Evolutionary conservation across 2,113 vertebrate genomes (phyloP).

Genomic region (Silurus glanis): DNA sequence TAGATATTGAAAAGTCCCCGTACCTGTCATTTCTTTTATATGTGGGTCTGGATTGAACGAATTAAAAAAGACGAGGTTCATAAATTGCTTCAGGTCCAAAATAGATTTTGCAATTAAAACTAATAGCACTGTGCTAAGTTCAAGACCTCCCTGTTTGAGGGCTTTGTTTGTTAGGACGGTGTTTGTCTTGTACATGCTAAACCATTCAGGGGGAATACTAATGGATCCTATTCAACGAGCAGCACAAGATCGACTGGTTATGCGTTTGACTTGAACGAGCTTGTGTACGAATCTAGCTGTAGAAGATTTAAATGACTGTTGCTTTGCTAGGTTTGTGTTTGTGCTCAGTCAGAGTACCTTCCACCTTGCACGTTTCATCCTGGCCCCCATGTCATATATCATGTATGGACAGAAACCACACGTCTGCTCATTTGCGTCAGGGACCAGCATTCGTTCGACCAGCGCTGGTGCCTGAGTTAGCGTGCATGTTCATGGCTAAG

Average conservation of each 20-base stretch:
- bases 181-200: not conserved
- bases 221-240: not conserved
- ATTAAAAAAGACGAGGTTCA: not conserved
- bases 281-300: not conserved
- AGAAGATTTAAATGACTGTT: not conserved
- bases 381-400: not conserved
- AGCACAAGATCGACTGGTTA: not conserved
- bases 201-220: not conserved
- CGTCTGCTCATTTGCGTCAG: conserved; percentile 3
- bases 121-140: not conserved
- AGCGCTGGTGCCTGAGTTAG: not conserved
- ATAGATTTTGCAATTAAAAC: conserved; percentile 1
- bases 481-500: not conserved
- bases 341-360: not conserved
- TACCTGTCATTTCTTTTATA: not conserved
- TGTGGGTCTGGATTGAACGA: not conserved
- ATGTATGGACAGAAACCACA: conserved; percentile 1
- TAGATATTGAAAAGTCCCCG: not conserved
- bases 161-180: not conserved
- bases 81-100: not conserved
- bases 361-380: not conserved
- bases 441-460: not conserved
- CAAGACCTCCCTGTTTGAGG: not conserved
- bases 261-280: not conserved
- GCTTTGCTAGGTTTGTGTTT: not conserved